A percentile compares a stretch with the other conserved stretches of the same genome.
phyloP scores from a whole-genome alignment of 2,888 invertebrate species.

The Catocala sponsa region DNA sequence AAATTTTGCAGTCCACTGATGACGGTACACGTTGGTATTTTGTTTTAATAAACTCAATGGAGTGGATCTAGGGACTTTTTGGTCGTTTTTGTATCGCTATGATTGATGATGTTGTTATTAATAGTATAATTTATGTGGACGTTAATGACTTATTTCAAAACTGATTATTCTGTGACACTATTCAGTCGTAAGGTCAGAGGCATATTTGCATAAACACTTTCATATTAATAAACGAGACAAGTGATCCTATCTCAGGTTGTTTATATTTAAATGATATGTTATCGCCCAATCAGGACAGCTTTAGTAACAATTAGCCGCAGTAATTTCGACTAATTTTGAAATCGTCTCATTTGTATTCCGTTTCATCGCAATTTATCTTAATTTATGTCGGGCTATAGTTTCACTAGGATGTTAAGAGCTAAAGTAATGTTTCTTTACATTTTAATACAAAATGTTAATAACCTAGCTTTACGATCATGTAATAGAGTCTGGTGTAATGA shows the following conservation, averaged over 20 bases:
- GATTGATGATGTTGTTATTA: conserved; percentile 45
- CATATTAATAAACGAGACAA: conserved; percentile 29
- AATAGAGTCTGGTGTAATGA: conserved; percentile 13
- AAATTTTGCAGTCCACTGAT: conserved; percentile 81
- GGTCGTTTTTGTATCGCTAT: conserved; percentile 36
- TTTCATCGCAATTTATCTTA: conserved; percentile 29
- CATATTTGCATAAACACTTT: conserved; percentile 41
- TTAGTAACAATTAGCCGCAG: conserved; percentile 35
- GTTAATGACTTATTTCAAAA: conserved; percentile 45
- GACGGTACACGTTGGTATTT: conserved; percentile 52
- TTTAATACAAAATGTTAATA: conserved; percentile 18
- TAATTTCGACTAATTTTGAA: conserved; percentile 37
- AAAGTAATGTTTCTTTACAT: conserved; percentile 13
- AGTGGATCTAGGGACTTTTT: conserved; percentile 55
- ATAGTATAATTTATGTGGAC: conserved; percentile 38
- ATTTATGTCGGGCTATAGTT: conserved; percentile 25
- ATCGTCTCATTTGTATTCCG: conserved; percentile 36
- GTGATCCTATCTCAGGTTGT: conserved; percentile 38
- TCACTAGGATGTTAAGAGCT: conserved; percentile 17
- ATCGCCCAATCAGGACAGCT: conserved; percentile 34
- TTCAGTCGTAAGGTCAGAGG: conserved; percentile 29
- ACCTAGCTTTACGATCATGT: conserved; percentile 13
- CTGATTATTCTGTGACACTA: conserved; percentile 36
- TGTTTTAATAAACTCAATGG: conserved; percentile 53
- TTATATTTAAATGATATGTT: conserved; percentile 33